These are phyloP conservation scores for Apolygus lucorum DNA, from an alignment of 1,140 invertebrate genomes.

Conservation along the genomic window DNA sequence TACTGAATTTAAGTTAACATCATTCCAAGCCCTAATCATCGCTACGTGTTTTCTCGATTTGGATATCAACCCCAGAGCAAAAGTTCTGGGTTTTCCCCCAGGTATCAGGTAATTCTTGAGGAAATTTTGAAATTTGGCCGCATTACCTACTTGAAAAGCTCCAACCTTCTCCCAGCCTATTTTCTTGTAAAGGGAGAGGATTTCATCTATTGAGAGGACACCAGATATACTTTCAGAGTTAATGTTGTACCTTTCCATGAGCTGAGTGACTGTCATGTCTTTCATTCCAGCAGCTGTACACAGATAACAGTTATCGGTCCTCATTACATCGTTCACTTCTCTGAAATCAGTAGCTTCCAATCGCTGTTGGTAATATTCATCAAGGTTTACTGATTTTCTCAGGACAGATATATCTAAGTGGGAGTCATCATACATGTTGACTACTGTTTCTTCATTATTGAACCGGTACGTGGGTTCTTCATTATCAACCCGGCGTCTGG, in stretches of 20 bases:
- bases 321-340: slow-evolving; percentile 13
- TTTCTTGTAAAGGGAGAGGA: background rate
- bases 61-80: background rate
- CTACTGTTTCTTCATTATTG: background rate
- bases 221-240: background rate
- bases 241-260: background rate
- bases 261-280: slow-evolving; percentile 5
- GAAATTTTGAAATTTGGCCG: background rate
- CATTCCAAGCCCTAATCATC: slow-evolving; percentile 5
- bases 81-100: background rate
- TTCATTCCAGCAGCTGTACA: slow-evolving; percentile 14
- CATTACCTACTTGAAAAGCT: background rate
- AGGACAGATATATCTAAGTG: background rate
- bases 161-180: background rate
- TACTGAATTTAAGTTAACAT: background rate
- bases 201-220: background rate
- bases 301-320: slow-evolving; percentile 16
- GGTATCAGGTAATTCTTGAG: background rate
- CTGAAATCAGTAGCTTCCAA: slow-evolving; percentile 15
- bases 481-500: background rate
- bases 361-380: background rate
- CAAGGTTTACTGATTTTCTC: background rate
- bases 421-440: background rate
- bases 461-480: background rate
- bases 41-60: slow-evolving; percentile 11